Percentiles rank a stretch among this genome's conserved stretches.
Conservation (phyloP, 2,888 invertebrate genomes). For the Sceliomorpha sp. region DNA sequence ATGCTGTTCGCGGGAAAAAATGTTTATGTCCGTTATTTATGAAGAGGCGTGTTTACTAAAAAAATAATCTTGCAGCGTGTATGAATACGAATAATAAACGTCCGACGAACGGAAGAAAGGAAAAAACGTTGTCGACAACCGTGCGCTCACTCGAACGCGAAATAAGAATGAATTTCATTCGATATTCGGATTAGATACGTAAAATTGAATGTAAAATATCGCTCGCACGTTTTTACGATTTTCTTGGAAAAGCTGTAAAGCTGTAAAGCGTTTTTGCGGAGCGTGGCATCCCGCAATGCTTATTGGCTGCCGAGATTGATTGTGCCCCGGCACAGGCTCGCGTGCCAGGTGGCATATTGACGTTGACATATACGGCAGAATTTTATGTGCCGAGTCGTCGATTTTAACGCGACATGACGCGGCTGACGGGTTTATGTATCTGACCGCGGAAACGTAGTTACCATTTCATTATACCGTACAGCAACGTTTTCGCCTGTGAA, state of each 20-base stretch:
- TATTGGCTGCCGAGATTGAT: slow-evolving; percentile 36
- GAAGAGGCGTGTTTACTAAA: too few relatives aligned
- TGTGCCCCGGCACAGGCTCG: slow-evolving; percentile 21
- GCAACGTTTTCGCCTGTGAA: too few relatives aligned
- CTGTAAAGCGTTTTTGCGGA: slow-evolving; percentile 25
- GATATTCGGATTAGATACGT: slow-evolving; percentile 8
- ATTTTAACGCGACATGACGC: slow-evolving; percentile 31
- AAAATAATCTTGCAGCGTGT: too few relatives aligned
- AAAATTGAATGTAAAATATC: slow-evolving; percentile 22
- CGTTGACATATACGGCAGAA: slow-evolving; percentile 22
- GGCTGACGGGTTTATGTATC: slow-evolving; percentile 17
- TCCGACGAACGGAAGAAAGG: too few relatives aligned
- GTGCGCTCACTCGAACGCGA: slow-evolving; percentile 3
- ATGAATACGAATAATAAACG: too few relatives aligned
- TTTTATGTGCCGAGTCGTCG: slow-evolving; percentile 33
- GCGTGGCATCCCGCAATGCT: slow-evolving; percentile 26
- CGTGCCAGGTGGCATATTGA: slow-evolving; percentile 22
- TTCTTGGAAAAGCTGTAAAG: slow-evolving; percentile 21
- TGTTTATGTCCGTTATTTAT: too few relatives aligned
- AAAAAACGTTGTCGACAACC: too few relatives aligned
- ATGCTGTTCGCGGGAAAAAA: too few relatives aligned
- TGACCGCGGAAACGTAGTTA: slow-evolving; percentile 17
- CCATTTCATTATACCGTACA: slow-evolving; percentile 22
- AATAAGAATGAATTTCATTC: neutral
- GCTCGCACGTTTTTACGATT: slow-evolving; percentile 10